These are phyloP conservation scores for Rhyacichthys aspro DNA, from an alignment of 2,797 vertebrate species.

Conservation along the genomic window DNA sequence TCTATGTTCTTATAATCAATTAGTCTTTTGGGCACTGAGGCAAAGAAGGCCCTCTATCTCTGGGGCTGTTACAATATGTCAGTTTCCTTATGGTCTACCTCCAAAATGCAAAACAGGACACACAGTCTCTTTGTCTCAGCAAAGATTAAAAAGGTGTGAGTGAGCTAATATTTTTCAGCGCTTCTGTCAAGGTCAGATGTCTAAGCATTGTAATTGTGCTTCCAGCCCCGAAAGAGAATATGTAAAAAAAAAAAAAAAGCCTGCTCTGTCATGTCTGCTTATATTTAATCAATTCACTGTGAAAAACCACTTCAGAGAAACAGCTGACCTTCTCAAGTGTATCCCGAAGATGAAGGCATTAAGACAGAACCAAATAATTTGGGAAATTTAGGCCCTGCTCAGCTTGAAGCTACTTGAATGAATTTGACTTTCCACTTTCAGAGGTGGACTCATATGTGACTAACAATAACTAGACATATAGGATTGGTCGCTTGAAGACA, in stretches of 20 bases:
- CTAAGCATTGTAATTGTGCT: not conserved
- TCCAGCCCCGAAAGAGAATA: not conserved
- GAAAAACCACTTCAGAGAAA: slow-evolving; percentile 20
- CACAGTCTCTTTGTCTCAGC: too few species aligned
- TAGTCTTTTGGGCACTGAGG: slow-evolving; percentile 15
- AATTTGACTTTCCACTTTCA: slow-evolving; percentile 42
- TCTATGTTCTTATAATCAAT: slow-evolving; percentile 36
- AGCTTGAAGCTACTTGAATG: slow-evolving; percentile 19
- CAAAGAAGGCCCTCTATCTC: slow-evolving; percentile 23
- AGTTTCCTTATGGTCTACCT: slow-evolving; percentile 2
- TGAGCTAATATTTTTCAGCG: too few species aligned
- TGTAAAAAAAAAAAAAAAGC: not conserved
- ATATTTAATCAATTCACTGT: slow-evolving; percentile 16
- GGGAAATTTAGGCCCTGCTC: slow-evolving; percentile 21
- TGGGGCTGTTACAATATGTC: slow-evolving; percentile 27
- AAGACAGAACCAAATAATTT: slow-evolving; percentile 11
- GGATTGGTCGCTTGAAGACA: not conserved
- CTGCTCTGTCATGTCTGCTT: not conserved
- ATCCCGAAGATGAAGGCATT: slow-evolving; percentile 8
- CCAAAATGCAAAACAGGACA: slow-evolving; percentile 11
- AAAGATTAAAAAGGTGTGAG: not conserved
- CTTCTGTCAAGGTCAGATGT: not conserved
- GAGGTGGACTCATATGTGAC: slow-evolving; percentile 8
- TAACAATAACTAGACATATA: not conserved
- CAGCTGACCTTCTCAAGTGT: slow-evolving; percentile 10